phyloP scores from a whole-genome alignment of 2,888 invertebrate species.

The Apamea anceps region DNA sequence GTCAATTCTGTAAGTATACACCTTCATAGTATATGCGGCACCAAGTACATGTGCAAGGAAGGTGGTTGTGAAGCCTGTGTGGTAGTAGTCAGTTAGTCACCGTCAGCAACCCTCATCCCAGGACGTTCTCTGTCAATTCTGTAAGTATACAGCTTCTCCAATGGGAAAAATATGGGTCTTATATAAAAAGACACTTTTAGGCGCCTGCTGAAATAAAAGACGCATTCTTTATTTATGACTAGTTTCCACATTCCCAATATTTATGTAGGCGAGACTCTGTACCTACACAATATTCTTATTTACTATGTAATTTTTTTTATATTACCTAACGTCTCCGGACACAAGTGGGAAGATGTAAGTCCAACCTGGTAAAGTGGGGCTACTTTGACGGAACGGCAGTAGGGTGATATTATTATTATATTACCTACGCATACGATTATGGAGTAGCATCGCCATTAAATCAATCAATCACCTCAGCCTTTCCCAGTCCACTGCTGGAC shows the following conservation, averaged over 20 bases:
- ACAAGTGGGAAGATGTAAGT: no score
- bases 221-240: neutral
- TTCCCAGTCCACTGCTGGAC: no score
- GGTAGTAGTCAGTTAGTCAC: no score
- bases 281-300: no score
- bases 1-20: conserved; percentile 91
- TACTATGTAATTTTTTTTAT: neutral
- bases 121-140: conserved; percentile 91
- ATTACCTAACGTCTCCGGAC: neutral
- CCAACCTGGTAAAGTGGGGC: no score
- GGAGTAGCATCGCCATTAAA: neutral
- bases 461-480: no score
- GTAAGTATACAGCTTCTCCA: conserved; percentile 78
- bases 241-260: neutral
- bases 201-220: neutral
- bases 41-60: conserved; percentile 41
- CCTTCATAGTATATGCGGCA: neutral
- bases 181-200: neutral
- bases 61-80: conserved; percentile 90
- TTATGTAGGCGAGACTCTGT: neutral
- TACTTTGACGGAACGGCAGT: no score
- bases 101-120: conserved; percentile 31
- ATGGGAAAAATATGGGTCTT: neutral
- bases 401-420: no score
- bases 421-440: neutral